Evolutionary conservation across 2,113 vertebrate genomes (phyloP).

Genomic region (Hassar affinis): DNA sequence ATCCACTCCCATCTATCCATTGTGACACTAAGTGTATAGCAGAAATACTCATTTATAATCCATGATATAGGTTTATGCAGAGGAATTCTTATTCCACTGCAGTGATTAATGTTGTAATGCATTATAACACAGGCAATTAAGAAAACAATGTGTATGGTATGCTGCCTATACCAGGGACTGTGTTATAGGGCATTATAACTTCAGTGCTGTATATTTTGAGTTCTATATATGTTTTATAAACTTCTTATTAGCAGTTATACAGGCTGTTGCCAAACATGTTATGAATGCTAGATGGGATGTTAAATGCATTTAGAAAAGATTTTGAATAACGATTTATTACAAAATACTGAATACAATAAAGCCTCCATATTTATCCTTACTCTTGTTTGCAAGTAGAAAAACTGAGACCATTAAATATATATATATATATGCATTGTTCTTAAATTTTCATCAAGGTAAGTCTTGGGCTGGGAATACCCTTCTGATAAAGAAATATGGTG

Average conservation of each 20-base stretch:
- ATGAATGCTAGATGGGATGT: not conserved
- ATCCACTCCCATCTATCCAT: no score
- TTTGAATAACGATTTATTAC: not conserved
- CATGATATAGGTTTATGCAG: not conserved
- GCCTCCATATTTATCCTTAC: not conserved
- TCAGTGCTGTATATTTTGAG: not conserved
- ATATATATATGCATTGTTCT: not conserved
- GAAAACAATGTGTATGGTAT: not conserved
- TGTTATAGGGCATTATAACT: not conserved
- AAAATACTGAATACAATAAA: not conserved
- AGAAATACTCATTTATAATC: not conserved
- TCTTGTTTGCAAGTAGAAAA: not conserved
- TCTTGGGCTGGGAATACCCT: not conserved
- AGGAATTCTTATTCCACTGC: not conserved
- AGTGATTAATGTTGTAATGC: not conserved
- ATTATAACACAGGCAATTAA: not conserved
- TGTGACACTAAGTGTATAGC: no score
- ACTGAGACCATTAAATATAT: not conserved
- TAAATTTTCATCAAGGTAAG: constrained; percentile 4
- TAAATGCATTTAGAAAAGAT: not conserved
- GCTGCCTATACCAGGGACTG: not conserved
- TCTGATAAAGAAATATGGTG: constrained; percentile 25
- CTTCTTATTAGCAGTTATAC: not conserved
- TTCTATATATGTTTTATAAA: not conserved
- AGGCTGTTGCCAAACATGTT: not conserved